Evolutionary conservation across 2,888 invertebrate species (phyloP), one percentile per base, ranked within the genome.

Genomic region (Branchinecta sandiegonensis): DNA sequence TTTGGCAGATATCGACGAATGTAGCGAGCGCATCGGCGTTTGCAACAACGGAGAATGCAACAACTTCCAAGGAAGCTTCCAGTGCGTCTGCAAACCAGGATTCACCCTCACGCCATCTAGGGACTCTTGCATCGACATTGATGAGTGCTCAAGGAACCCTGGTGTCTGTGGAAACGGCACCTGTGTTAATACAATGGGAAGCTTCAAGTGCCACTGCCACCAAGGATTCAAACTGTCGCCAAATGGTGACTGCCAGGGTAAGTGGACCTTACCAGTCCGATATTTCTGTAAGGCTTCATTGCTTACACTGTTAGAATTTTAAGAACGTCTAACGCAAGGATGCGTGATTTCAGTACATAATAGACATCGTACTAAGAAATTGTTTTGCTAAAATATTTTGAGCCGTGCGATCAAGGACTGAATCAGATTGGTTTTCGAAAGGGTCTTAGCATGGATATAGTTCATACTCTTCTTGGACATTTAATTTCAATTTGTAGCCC

Each of bases 11-110:
- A 83, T 87, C 17, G 85, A 89, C 77, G 89, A 89, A 78, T 89
- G 89, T 75, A 80, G 82, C 37, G 88, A 88, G 74, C 78, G 81
- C 71, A 79, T 81, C 1, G 80, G 83, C 1, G 83, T 88, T 2
- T 90, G 90, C 76, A 82, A 82, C 69, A 87, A 89, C 74, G 90
- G 89, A 8, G 84, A 85, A 68, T 90, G 90, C 74, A 83, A 85
- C 73, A 90, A 90, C 76, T 82, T 87, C 1, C 83, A 88, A 68
- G 88, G 89, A 9, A 85, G 87, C 17, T 89, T 87, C 77, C 85
- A 87, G 77, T 90, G 89, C 76, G 83, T 86, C 68, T 90, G 90
- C 74, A 82, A 83, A 72, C 80, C 85, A 0, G 90, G 90, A 0
- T 90, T 87, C 78, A 81, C 83, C 6, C 79, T 90, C 5, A 84